Evolutionary conservation across 2,888 invertebrate genomes (phyloP).

Genomic region (Stomorhina lunata): DNA sequence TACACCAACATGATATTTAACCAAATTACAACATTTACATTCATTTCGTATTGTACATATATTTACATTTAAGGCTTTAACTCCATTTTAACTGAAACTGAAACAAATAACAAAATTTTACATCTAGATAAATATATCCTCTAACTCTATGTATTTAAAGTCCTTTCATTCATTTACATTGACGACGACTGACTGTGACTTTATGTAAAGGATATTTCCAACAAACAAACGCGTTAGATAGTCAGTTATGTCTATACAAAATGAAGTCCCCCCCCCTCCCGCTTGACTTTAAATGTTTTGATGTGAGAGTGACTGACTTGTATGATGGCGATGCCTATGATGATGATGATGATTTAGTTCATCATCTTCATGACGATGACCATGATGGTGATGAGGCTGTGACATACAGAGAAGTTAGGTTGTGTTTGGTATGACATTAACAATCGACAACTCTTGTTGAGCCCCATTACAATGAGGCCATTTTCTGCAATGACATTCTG

Average conservation of each 20-base stretch:
- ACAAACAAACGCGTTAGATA: constrained; percentile 31
- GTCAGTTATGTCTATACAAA: constrained; percentile 36
- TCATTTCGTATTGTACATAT: not conserved
- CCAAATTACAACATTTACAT: constrained; percentile 54
- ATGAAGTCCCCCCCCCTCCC: constrained; percentile 56
- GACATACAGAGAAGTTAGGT: constrained; percentile 20
- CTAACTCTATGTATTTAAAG: not conserved
- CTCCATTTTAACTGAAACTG: not conserved
- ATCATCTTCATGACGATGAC: constrained; percentile 24
- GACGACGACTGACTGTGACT: constrained; percentile 13
- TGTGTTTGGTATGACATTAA: not conserved
- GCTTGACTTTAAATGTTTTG: constrained; percentile 54
- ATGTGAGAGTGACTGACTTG: too few relatives aligned
- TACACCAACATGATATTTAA: constrained; percentile 51
- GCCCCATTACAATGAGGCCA: constrained; percentile 74
- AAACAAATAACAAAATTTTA: constrained; percentile 7
- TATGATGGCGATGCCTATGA: not conserved
- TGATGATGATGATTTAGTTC: constrained; percentile 45
- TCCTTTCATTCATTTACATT: constrained; percentile 12
- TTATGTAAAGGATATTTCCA: constrained; percentile 48
- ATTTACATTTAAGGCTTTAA: not conserved
- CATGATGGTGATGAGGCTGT: constrained; percentile 44
- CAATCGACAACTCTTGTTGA: constrained; percentile 42
- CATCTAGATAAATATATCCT: too few relatives aligned
- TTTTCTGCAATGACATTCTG: constrained; percentile 72